Percentiles rank a stretch among this genome's conserved stretches.
Conservation (phyloP, 2,888 invertebrate species). For the Drosophila nigritarsus region DNA sequence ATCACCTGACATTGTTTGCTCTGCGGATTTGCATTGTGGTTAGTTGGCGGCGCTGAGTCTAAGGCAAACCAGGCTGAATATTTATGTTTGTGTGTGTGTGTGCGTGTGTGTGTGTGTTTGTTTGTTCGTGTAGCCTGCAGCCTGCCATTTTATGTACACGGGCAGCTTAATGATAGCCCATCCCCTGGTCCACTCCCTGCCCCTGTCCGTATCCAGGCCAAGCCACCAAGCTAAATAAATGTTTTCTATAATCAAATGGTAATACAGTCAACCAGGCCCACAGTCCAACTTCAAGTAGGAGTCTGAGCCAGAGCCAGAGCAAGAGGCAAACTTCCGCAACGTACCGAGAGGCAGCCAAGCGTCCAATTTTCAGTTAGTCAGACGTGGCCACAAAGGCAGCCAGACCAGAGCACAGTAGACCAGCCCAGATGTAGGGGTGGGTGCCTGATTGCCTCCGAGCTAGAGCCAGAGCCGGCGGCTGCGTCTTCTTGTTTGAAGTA, state of each 20-base stretch:
- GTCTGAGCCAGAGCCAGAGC: conserved; percentile 13
- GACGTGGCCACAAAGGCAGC: conserved; percentile 19
- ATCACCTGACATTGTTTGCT: conserved; percentile 79
- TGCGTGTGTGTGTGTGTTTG: conserved; percentile 12
- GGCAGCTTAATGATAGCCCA: conserved; percentile 32
- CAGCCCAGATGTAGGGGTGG: not conserved
- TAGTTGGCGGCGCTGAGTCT: conserved; percentile 69
- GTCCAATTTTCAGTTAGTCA: conserved; percentile 50
- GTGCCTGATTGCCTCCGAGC: not conserved
- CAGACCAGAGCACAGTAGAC: not conserved
- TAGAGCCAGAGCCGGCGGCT: conserved; percentile 24
- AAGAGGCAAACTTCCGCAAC: conserved; percentile 41
- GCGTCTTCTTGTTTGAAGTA: conserved; percentile 72
- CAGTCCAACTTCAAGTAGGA: conserved; percentile 1
- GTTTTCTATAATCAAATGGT: conserved; percentile 80
- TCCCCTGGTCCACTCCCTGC: not conserved
- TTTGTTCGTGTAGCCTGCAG: conserved; percentile 24
- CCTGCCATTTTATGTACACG: conserved; percentile 56
- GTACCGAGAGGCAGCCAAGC: conserved; percentile 55
- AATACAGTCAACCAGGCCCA: conserved; percentile 63
- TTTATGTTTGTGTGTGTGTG: conserved; percentile 1
- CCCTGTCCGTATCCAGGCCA: not conserved
- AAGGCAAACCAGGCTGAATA: conserved; percentile 37
- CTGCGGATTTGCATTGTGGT: conserved; percentile 80
- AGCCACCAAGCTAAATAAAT: conserved; percentile 69